Percentiles rank a stretch among this genome's conserved stretches.
These are phyloP conservation scores for Polypterus senegalus DNA, from an alignment of 2,113 vertebrate genomes.

Conservation along the genomic window DNA sequence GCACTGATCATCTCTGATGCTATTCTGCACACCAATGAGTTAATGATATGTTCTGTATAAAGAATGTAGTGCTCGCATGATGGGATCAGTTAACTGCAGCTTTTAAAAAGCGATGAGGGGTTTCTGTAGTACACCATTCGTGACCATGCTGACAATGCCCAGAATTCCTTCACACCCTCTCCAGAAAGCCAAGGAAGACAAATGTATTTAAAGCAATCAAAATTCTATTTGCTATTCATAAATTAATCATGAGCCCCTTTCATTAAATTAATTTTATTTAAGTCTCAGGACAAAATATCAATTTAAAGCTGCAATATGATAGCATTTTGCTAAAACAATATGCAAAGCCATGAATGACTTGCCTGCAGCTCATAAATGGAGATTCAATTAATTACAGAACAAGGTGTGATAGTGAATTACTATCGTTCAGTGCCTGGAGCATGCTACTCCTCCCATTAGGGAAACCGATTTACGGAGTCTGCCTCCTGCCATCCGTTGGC, in stretches of 20 bases:
- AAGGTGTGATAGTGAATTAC: conserved; percentile 14
- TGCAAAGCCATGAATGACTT: conserved; percentile 5
- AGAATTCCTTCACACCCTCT: too few species aligned
- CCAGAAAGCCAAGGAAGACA: conserved; percentile 17
- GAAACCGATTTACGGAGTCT: background rate
- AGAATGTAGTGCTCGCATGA: too few species aligned
- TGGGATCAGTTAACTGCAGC: too few species aligned
- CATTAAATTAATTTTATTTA: conserved; percentile 32
- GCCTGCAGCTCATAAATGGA: conserved; percentile 19
- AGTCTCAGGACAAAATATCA: conserved; percentile 26
- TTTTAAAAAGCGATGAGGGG: too few species aligned
- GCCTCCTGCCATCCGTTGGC: too few species aligned
- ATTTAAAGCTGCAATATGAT: conserved; percentile 14
- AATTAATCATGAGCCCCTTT: conserved; percentile 59
- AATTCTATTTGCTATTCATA: conserved; percentile 43
- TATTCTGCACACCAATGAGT: too few species aligned
- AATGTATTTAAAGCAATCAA: conserved; percentile 28
- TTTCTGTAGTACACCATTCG: too few species aligned
- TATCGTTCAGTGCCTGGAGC: background rate
- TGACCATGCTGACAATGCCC: too few species aligned
- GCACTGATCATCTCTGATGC: too few species aligned
- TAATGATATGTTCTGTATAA: too few species aligned
- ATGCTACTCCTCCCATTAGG: conserved; percentile 1
- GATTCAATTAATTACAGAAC: conserved; percentile 23
- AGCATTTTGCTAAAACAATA: conserved; percentile 23